Conservation (phyloP, 2,797 vertebrate species). For the Chaetodon trifasciatus region DNA sequence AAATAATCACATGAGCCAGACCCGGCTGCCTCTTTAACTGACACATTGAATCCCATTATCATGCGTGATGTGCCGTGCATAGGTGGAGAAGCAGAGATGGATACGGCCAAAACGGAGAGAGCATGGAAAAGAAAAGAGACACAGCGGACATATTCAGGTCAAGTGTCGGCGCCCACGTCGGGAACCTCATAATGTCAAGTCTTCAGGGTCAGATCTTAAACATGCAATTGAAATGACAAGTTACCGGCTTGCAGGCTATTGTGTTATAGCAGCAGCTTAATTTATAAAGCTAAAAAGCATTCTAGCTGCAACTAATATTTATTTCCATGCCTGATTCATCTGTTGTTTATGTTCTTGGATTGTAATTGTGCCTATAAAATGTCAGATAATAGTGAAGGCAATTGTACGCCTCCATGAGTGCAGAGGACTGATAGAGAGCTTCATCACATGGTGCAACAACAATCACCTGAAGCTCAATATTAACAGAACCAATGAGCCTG, state of each 20-base stretch:
- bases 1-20: conserved; percentile 56
- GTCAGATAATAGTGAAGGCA: no score
- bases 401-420: no score
- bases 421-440: no score
- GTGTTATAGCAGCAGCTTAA: neutral
- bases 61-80: neutral
- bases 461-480: no score
- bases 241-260: neutral
- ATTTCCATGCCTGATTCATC: neutral
- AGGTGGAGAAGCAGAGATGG: neutral
- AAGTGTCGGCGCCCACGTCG: neutral
- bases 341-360: no score
- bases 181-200: conserved; percentile 14
- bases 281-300: neutral
- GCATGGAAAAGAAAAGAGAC: conserved; percentile 6
- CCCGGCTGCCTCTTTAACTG: conserved; percentile 21
- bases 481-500: no score
- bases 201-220: neutral
- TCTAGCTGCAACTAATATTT: no score
- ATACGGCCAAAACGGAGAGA: neutral
- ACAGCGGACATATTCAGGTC: conserved; percentile 9
- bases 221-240: neutral
- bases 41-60: conserved; percentile 35
- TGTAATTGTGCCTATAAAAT: no score
- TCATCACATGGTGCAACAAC: no score